Percentiles rank a stretch among this genome's conserved stretches.
These are phyloP conservation scores for Noctua comes DNA, from an alignment of 2,888 invertebrate species.

Conservation along the genomic window DNA sequence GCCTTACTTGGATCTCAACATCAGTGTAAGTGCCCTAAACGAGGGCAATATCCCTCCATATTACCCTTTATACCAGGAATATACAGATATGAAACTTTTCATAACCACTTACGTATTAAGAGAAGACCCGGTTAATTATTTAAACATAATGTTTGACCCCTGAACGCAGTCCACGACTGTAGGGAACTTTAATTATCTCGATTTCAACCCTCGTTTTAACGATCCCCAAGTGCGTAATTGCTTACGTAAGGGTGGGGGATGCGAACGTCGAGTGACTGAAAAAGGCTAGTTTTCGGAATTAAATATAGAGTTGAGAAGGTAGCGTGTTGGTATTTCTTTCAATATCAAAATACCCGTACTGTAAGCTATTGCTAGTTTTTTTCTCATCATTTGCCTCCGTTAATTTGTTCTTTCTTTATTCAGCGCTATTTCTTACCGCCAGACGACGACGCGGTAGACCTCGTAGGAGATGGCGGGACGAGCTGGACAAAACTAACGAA, in stretches of 20 bases:
- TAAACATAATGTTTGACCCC: conserved; percentile 72
- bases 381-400: not conserved
- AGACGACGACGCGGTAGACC: too few relatives aligned
- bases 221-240: conserved; percentile 74
- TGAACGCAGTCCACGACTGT: conserved; percentile 68
- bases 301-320: conserved; percentile 41
- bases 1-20: conserved; percentile 51
- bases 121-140: conserved; percentile 67
- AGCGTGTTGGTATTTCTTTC: conserved; percentile 29
- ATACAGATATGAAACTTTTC: conserved; percentile 66
- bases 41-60: conserved; percentile 60
- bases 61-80: conserved; percentile 51
- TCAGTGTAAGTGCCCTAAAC: conserved; percentile 61
- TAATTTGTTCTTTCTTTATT: not conserved
- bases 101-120: conserved; percentile 68
- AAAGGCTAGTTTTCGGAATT: conserved; percentile 66
- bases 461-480: too few relatives aligned
- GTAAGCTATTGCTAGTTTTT: not conserved
- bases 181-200: conserved; percentile 77
- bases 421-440: not conserved
- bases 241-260: conserved; percentile 66
- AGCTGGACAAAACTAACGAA: too few relatives aligned
- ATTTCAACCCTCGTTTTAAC: conserved; percentile 73
- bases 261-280: conserved; percentile 62
- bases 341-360: not conserved